Base-by-base conservation (phyloP, 2,797 vertebrate species). In the Gadopsis bispinosus region DNA sequence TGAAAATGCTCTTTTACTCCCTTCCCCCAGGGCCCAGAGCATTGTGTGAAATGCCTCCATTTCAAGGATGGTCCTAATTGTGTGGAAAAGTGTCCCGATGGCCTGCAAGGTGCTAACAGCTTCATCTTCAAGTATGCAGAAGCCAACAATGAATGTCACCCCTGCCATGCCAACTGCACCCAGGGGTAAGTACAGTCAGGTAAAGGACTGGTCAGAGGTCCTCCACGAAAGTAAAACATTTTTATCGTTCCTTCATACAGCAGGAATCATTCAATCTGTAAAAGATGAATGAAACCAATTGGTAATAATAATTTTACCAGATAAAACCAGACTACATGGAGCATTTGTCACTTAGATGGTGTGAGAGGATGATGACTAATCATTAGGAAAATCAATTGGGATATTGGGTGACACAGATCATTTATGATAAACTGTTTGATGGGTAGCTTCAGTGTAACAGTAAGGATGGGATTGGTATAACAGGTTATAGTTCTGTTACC, bases 61-160 rank as follows among this genome's bases (percentile, higher is more conserved):
- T 97, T 97, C 92, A 99, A 99, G 85, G 98, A 99, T 29, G 98
- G 98, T 26, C 98, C 98, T 0, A 98, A 99, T 7, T 99, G 98
- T 86, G 98, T 99, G 85, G 97, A 99, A 76, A 99, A 98, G 83
- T 99, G 98, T 79, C 98, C 98, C 0, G 97, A 99, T 62, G 98
- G 98, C 43, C 90, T 99, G 54, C 98, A 98, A 85, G 98, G 98
- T 1, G 95, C 97, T 76, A 97, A 96, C 91, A 97, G 98, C 87
- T 98, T 99, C 89, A 98, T 99, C 87, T 99, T 99, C 92, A 99
- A 99, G 87, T 99, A 97, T 0, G 97, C 97, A 0, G 96, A 99
- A 81, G 95, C 95, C 83, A 97, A 98, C 87, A 97, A 95, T 4
- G 97, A 98, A 88, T 99, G 98, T 69, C 97, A 96, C 47, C 98